Percentiles rank a stretch among this genome's conserved stretches.
phyloP scores from a whole-genome alignment of 1,140 invertebrate species.

The Drosophila elegans region DNA sequence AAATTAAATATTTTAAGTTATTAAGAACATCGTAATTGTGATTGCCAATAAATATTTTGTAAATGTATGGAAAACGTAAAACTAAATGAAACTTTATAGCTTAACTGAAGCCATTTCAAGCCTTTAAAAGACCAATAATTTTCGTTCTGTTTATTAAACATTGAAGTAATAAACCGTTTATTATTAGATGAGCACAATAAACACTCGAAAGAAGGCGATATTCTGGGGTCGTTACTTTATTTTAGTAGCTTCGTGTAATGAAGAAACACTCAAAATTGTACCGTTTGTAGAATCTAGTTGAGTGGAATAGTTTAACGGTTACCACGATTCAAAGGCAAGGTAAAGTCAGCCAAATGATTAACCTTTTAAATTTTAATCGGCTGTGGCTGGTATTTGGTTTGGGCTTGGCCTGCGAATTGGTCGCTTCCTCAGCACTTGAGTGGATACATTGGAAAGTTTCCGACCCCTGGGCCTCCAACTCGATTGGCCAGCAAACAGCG shows the following conservation, averaged over 20 bases:
- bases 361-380: slow-evolving; percentile 19
- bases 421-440: slow-evolving; percentile 5
- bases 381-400: not conserved
- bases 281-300: not conserved
- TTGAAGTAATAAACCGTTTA: not conserved
- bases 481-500: slow-evolving; percentile 6
- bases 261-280: not conserved
- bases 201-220: not conserved
- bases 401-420: not conserved
- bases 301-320: slow-evolving; percentile 20
- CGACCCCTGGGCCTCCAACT: slow-evolving; percentile 9
- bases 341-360: slow-evolving; percentile 10
- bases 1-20: too few species aligned
- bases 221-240: not conserved
- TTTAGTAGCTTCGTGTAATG: not conserved
- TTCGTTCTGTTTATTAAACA: not conserved
- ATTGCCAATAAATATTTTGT: too few species aligned
- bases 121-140: not conserved
- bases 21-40: too few species aligned
- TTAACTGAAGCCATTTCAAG: not conserved
- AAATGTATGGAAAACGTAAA: too few species aligned
- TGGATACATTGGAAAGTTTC: not conserved
- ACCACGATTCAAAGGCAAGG: not conserved
- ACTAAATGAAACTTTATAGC: not conserved
- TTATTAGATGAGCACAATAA: not conserved